Conservation (phyloP, 2,113 vertebrate genomes). For the Vimba vimba region DNA sequence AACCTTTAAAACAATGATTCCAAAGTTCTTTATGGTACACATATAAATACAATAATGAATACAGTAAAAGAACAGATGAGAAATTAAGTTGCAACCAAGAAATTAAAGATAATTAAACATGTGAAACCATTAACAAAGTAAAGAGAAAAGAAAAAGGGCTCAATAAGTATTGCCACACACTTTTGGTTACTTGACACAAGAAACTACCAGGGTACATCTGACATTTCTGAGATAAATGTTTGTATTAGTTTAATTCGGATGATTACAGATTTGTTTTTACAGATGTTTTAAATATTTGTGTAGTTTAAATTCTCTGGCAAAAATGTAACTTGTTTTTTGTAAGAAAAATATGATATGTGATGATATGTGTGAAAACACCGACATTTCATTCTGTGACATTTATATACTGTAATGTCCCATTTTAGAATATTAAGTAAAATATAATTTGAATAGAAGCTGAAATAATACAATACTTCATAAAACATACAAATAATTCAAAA, state of each 20-base stretch:
- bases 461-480: no score
- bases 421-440: no score
- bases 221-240: not conserved
- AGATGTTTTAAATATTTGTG: not conserved
- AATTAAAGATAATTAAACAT: not conserved
- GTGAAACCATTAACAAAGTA: not conserved
- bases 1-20: not conserved
- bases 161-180: not conserved
- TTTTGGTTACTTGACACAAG: not conserved
- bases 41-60: not conserved
- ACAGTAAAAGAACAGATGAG: not conserved
- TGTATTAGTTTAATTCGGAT: not conserved
- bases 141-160: not conserved
- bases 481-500: no score
- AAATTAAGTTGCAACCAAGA: not conserved
- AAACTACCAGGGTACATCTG: not conserved
- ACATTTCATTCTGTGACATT: no score
- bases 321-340: not conserved
- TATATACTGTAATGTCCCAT: no score
- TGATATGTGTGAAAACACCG: no score
- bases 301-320: no score
- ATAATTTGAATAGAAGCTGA: no score
- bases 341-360: not conserved
- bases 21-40: not conserved
- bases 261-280: not conserved